Evolutionary conservation across 2,113 vertebrate species (phyloP).

Genomic region (Burhinus oedicnemus): DNA sequence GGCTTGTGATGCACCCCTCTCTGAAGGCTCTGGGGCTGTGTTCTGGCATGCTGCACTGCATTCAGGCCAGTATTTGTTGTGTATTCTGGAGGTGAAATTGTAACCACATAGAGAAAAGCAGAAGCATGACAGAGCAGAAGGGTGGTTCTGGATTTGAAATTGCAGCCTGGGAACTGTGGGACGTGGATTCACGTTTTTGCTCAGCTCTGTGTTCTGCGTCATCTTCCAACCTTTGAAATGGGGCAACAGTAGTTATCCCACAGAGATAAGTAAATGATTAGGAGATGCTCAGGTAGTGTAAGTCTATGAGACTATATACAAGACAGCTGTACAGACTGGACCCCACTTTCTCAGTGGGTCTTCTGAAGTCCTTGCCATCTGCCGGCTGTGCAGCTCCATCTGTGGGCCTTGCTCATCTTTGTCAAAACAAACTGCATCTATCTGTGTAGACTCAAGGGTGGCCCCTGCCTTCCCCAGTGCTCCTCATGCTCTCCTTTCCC

Average conservation of each 20-base stretch:
- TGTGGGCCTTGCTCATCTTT: neutral
- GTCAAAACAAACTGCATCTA: neutral
- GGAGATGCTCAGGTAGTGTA: neutral
- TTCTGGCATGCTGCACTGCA: neutral
- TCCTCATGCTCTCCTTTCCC: neutral
- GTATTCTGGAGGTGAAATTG: neutral
- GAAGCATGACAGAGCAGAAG: accelerated
- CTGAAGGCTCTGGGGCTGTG: neutral
- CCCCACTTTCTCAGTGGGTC: neutral
- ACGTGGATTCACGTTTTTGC: neutral
- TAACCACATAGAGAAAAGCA: neutral
- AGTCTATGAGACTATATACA: neutral
- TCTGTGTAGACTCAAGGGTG: neutral
- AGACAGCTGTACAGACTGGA: neutral
- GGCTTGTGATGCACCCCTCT: neutral
- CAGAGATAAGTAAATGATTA: neutral
- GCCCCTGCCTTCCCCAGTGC: neutral
- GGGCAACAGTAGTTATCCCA: neutral
- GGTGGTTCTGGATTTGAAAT: neutral
- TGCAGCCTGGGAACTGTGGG: neutral
- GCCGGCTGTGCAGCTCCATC: neutral
- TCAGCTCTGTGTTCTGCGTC: neutral
- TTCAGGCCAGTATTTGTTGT: neutral
- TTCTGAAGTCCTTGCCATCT: neutral
- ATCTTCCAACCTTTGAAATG: neutral